Evolutionary conservation across 30 jellyfish, hydroid and myxozoan genomes (phyloP).

Genomic region (Pelagia noctiluca): DNA sequence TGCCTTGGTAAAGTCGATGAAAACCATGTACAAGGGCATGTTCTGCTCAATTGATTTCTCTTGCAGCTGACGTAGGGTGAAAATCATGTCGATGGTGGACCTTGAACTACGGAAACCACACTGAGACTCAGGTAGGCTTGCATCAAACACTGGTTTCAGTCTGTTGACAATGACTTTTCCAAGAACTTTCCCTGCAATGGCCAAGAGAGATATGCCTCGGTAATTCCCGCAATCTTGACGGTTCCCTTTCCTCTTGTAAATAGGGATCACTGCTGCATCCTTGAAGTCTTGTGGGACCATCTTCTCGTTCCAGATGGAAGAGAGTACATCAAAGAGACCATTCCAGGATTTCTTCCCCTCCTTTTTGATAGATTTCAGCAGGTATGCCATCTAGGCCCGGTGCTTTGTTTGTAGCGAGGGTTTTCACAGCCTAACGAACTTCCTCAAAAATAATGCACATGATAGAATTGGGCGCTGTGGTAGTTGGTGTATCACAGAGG

Average conservation of each 20-base stretch:
- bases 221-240: slow-evolving; percentile 24
- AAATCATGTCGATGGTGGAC: slow-evolving; percentile 58
- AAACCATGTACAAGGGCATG: slow-evolving; percentile 19
- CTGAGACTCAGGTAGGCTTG: slow-evolving; percentile 58
- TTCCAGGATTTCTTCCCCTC: not conserved
- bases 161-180: slow-evolving; percentile 40
- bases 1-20: slow-evolving; percentile 60
- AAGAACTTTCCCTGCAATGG: slow-evolving; percentile 49
- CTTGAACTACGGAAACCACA: slow-evolving; percentile 51
- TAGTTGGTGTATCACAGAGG: no score
- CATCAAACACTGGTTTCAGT: slow-evolving; percentile 7
- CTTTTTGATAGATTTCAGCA: slow-evolving; percentile 15
- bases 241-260: slow-evolving; percentile 36
- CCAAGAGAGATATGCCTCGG: slow-evolving; percentile 55
- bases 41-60: slow-evolving; percentile 63
- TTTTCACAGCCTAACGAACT: no score
- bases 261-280: slow-evolving; percentile 33
- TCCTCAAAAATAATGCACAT: no score
- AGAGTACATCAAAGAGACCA: not conserved
- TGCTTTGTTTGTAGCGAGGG: no score
- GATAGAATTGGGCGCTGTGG: no score
- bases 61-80: slow-evolving; percentile 57
- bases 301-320: not conserved
- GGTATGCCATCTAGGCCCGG: slow-evolving; percentile 43
- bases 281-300: slow-evolving; percentile 37